These are phyloP conservation scores for Eciton burchellii DNA, from an alignment of 1,140 invertebrate genomes.

Conservation along the genomic window DNA sequence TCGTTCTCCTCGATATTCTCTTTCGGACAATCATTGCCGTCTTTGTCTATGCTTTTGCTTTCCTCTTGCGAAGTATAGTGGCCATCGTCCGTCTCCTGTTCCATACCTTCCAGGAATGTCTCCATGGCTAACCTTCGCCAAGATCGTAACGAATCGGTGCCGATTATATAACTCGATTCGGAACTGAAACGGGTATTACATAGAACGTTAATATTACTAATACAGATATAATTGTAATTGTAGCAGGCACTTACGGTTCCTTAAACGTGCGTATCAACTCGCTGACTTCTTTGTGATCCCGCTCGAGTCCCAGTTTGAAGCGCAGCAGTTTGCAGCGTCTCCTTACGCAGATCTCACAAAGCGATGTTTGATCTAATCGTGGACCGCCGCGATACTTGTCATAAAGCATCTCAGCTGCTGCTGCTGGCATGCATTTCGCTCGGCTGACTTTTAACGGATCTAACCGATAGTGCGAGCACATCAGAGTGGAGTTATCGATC, in stretches of 20 bases:
- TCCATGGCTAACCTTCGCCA: slow-evolving; percentile 82
- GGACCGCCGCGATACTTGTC: slow-evolving; percentile 84
- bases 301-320: slow-evolving; percentile 81
- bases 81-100: slow-evolving; percentile 74
- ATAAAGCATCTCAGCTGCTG: slow-evolving; percentile 84
- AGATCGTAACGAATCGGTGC: slow-evolving; percentile 80
- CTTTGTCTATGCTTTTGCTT: slow-evolving; percentile 56
- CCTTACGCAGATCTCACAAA: slow-evolving; percentile 86
- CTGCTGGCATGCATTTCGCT: slow-evolving; percentile 80
- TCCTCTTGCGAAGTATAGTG: slow-evolving; percentile 57
- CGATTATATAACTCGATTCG: slow-evolving; percentile 80
- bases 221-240: no score
- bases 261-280: slow-evolving; percentile 79
- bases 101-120: slow-evolving; percentile 75
- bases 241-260: slow-evolving; percentile 77
- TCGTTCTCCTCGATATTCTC: slow-evolving; percentile 78
- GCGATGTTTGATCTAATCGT: slow-evolving; percentile 82
- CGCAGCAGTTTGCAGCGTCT: slow-evolving; percentile 83
- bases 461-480: slow-evolving; percentile 86
- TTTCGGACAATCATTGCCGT: slow-evolving; percentile 65
- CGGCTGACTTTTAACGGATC: slow-evolving; percentile 82
- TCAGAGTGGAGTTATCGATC: slow-evolving; percentile 84
- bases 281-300: slow-evolving; percentile 80
- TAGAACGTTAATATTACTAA: no score
- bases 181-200: slow-evolving; percentile 69